Percentiles rank a stretch among this genome's conserved stretches.
Evolutionary conservation across 2,797 vertebrate species (phyloP).

Genomic region (Crypturellus tataupa): DNA sequence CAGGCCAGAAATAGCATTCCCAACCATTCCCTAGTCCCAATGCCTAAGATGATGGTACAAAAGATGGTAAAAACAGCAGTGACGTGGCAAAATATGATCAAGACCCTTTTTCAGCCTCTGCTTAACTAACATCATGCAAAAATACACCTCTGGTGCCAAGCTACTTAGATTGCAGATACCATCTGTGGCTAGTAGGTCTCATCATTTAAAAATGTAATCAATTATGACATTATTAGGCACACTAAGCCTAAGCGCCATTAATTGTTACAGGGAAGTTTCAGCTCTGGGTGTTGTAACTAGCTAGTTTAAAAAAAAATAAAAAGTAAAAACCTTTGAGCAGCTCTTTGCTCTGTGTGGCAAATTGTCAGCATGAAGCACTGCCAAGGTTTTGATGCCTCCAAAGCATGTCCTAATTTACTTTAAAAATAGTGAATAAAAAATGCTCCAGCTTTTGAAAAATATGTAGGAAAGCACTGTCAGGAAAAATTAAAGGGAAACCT

Average conservation of each 20-base stretch:
- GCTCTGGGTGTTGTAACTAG: neutral
- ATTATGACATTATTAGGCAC: conserved; percentile 10
- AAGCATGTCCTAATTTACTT: conserved; percentile 18
- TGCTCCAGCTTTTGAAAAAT: neutral
- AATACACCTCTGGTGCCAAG: neutral
- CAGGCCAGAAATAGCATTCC: neutral
- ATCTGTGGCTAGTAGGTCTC: neutral
- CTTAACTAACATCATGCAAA: neutral
- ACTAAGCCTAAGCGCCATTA: conserved; percentile 1
- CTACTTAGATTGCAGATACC: neutral
- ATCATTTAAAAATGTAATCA: conserved; percentile 10
- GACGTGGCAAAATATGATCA: neutral
- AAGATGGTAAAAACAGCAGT: neutral
- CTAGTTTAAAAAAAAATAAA: neutral
- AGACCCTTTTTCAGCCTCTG: neutral
- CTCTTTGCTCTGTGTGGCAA: neutral
- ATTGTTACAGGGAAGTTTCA: conserved; percentile 20
- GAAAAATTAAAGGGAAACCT: neutral
- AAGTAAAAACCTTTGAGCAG: neutral
- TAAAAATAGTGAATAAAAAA: neutral
- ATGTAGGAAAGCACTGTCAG: neutral
- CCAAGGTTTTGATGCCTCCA: neutral
- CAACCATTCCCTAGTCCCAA: neutral
- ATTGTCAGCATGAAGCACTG: neutral
- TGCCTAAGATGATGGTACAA: rapidly evolving